Percentiles rank a stretch among this genome's conserved stretches.
Evolutionary conservation across 35 echinoderm and acorn worm species (phyloP).

Genomic region (Patiria miniata): DNA sequence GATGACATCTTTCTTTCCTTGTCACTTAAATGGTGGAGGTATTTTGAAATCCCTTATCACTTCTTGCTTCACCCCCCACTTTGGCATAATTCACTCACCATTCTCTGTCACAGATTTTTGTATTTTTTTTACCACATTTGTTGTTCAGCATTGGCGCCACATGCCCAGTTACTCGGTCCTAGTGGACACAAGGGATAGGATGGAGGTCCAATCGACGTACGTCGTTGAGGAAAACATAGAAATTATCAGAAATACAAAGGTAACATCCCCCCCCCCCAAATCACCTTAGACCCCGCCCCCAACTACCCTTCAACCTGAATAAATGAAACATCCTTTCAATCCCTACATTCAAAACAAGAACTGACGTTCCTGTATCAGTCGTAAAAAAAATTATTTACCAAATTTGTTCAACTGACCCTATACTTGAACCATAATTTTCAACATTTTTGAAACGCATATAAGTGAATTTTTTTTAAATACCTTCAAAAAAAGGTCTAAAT

Average conservation of each 20-base stretch:
- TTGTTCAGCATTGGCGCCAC: constrained; percentile 66
- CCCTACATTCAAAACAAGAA: no score
- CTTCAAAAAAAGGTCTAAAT: no score
- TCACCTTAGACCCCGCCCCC: background rate
- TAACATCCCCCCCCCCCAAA: constrained; percentile 22
- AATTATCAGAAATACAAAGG: constrained; percentile 64
- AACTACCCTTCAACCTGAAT: background rate
- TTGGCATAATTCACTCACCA: background rate
- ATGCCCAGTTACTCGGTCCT: constrained; percentile 76
- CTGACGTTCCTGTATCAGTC: no score
- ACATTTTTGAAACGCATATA: no score
- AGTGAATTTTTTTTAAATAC: no score
- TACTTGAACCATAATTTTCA: no score
- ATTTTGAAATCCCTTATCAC: background rate
- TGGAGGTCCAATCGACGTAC: constrained; percentile 58
- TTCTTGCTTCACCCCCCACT: background rate
- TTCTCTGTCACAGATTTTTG: background rate
- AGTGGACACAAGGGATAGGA: constrained; percentile 71
- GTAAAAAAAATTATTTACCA: no score
- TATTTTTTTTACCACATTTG: no score
- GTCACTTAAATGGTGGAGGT: background rate
- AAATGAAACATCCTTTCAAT: no score
- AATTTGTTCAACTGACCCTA: no score
- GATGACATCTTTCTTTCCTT: no score
- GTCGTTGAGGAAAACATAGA: constrained; percentile 82